phyloP scores from a whole-genome alignment of 2,797 vertebrate genomes.

The Picus viridis region DNA sequence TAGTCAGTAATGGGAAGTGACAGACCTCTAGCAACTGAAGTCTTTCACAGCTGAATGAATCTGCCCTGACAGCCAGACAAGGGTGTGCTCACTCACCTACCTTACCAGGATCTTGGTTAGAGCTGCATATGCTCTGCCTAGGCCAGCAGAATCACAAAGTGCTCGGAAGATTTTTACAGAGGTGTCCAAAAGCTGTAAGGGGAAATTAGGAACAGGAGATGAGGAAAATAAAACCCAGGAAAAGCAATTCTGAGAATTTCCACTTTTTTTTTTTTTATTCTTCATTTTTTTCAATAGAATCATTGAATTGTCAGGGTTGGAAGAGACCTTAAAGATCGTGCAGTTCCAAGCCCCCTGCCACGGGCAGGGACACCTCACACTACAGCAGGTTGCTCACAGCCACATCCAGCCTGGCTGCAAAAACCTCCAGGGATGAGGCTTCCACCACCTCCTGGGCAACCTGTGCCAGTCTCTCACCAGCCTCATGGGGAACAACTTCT shows the following conservation, averaged over 20 bases:
- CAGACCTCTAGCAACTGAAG: slow-evolving; percentile 81
- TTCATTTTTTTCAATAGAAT: too few relatives aligned
- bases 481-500: too few relatives aligned
- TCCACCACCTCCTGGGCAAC: too few relatives aligned
- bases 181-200: slow-evolving; percentile 67
- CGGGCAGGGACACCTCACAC: too few relatives aligned
- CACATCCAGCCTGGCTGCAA: too few relatives aligned
- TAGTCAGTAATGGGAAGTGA: slow-evolving; percentile 80
- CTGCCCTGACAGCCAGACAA: slow-evolving; percentile 73
- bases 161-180: slow-evolving; percentile 73
- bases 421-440: too few relatives aligned
- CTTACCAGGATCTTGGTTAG: slow-evolving; percentile 78
- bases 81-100: slow-evolving; percentile 75
- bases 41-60: slow-evolving; percentile 78
- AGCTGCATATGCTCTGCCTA: slow-evolving; percentile 80
- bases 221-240: neutral
- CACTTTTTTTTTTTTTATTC: neutral
- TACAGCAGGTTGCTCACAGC: too few relatives aligned
- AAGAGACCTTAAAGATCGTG: too few relatives aligned
- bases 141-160: slow-evolving; percentile 71
- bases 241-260: neutral
- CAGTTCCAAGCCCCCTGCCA: too few relatives aligned
- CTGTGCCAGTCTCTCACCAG: too few relatives aligned
- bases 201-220: too few relatives aligned
- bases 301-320: too few relatives aligned